A percentile compares a stretch with the other conserved stretches of the same genome.
Conservation (phyloP, 2,113 vertebrate species). For the Bos taurus region DNA sequence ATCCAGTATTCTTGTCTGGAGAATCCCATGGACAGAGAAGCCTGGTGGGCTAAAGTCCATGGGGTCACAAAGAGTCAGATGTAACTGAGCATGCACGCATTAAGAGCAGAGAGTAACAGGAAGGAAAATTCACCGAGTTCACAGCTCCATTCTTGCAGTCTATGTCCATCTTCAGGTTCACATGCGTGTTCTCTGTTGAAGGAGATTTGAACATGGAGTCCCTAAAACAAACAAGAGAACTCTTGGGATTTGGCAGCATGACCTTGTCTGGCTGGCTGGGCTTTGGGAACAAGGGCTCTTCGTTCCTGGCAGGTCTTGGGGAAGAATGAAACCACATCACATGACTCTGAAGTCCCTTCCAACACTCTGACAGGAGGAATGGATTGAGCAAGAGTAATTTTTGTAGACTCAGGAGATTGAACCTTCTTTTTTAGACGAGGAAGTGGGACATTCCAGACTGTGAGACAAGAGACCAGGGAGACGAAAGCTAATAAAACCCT, state of each 20-base stretch:
- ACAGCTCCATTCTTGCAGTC: neutral
- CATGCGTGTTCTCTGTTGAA: neutral
- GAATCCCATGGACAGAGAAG: neutral
- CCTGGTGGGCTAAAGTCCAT: neutral
- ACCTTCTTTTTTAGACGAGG: slow-evolving; percentile 23
- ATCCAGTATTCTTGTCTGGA: neutral
- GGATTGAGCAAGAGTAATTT: slow-evolving; percentile 33
- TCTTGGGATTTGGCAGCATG: neutral
- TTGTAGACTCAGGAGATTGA: slow-evolving; percentile 17
- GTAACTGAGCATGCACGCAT: neutral
- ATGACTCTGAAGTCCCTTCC: neutral
- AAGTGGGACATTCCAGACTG: slow-evolving; percentile 42
- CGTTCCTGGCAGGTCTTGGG: neutral
- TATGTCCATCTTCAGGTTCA: neutral
- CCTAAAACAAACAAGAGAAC: neutral
- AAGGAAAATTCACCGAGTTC: neutral
- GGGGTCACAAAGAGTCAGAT: neutral
- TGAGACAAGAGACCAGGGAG: slow-evolving; percentile 37
- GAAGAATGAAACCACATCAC: slow-evolving; percentile 14
- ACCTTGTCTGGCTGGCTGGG: neutral
- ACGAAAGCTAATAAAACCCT: neutral
- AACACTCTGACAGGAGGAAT: neutral
- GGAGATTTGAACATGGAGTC: neutral
- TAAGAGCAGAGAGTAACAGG: neutral
- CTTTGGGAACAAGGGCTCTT: slow-evolving; percentile 23